Percentiles rank a stretch among this genome's conserved stretches.
Evolutionary conservation across 1,140 invertebrate genomes (phyloP).

Genomic region (Drosophila rhopaloa): DNA sequence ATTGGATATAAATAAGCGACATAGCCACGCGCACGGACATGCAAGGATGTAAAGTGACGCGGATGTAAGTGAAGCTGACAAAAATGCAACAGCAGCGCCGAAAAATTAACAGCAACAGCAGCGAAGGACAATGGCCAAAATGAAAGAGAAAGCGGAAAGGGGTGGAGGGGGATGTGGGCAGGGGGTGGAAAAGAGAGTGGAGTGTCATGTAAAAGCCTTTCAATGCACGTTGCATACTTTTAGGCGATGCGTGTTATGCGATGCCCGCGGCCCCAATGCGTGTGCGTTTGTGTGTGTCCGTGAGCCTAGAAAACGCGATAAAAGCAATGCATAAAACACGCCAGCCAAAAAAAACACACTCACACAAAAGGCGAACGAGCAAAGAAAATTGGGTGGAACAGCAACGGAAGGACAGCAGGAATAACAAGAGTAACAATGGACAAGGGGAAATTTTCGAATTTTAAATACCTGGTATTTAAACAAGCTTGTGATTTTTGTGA

Average conservation of each 20-base stretch:
- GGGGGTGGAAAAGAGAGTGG: slow-evolving; percentile 16
- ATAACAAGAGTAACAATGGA: slow-evolving; percentile 21
- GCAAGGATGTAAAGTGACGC: slow-evolving; percentile 53
- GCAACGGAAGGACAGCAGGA: not conserved
- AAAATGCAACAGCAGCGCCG: slow-evolving; percentile 72
- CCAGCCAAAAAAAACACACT: slow-evolving; percentile 18
- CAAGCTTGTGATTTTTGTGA: not conserved
- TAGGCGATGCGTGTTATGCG: slow-evolving; percentile 63
- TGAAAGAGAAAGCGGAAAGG: slow-evolving; percentile 46
- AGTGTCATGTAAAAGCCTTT: slow-evolving; percentile 76
- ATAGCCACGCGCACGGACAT: slow-evolving; percentile 24
- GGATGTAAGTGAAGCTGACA: slow-evolving; percentile 49
- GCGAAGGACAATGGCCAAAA: slow-evolving; percentile 48
- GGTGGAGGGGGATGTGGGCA: not conserved
- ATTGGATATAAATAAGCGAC: slow-evolving; percentile 82
- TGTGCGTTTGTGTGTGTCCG: slow-evolving; percentile 18
- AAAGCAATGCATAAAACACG: slow-evolving; percentile 80
- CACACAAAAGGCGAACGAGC: slow-evolving; percentile 22
- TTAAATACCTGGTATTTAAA: slow-evolving; percentile 5
- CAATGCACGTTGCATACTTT: slow-evolving; percentile 79
- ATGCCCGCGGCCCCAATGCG: slow-evolving; percentile 30
- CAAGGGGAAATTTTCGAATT: slow-evolving; percentile 8
- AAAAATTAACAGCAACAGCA: slow-evolving; percentile 78
- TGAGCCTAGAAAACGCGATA: slow-evolving; percentile 76
- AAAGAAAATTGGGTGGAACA: slow-evolving; percentile 35